Evolutionary conservation across 2,797 vertebrate species (phyloP).

Genomic region (Alosa sapidissima): DNA sequence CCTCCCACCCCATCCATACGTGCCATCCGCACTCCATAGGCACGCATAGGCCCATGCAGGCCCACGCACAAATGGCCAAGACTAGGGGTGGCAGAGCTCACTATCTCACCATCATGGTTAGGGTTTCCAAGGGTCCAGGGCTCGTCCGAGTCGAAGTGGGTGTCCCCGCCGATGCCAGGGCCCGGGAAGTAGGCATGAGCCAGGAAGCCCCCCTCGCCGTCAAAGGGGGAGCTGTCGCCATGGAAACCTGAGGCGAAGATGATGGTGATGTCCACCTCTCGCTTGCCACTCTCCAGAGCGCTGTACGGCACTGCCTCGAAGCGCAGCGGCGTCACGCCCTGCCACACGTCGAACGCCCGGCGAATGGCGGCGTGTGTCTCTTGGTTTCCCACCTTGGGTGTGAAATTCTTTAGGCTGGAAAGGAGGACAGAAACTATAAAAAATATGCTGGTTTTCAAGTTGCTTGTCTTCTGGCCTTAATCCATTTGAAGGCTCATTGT

Average conservation of each 20-base stretch:
- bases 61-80: slow-evolving; percentile 34
- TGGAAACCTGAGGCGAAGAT: slow-evolving; percentile 99
- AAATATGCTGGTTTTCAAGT: no score
- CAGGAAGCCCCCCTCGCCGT: slow-evolving; percentile 96
- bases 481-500: not conserved
- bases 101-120: slow-evolving; percentile 90
- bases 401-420: slow-evolving; percentile 96
- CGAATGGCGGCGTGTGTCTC: slow-evolving; percentile 97
- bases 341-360: slow-evolving; percentile 98
- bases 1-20: not conserved
- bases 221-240: slow-evolving; percentile 97
- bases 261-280: slow-evolving; percentile 98
- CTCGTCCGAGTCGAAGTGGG: slow-evolving; percentile 98
- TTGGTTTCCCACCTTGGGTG: slow-evolving; percentile 94
- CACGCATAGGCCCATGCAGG: slow-evolving; percentile 21
- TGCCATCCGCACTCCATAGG: slow-evolving; percentile 23
- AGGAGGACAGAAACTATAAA: slow-evolving; percentile 2
- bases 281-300: slow-evolving; percentile 92
- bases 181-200: slow-evolving; percentile 98
- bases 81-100: not conserved
- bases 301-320: slow-evolving; percentile 97
- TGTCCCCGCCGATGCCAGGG: slow-evolving; percentile 97
- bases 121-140: slow-evolving; percentile 98
- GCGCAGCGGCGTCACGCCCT: slow-evolving; percentile 95
- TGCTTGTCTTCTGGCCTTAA: not conserved